These are phyloP conservation scores for Illadopsis cleaveri DNA, from an alignment of 2,113 vertebrate species.

Conservation along the genomic window DNA sequence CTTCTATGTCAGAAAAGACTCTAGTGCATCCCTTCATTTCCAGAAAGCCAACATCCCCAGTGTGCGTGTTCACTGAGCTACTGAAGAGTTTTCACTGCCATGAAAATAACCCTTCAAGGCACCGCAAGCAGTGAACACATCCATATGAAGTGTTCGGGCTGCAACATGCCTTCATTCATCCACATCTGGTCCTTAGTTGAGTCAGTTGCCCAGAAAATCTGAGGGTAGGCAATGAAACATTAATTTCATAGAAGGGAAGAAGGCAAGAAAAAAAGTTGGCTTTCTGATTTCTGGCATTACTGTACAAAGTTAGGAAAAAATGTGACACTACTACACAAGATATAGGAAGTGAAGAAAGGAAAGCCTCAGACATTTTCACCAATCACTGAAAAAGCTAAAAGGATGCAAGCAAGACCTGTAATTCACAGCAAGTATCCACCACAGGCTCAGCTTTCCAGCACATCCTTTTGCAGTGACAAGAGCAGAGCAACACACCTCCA, in stretches of 20 bases:
- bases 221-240: background rate
- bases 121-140: background rate
- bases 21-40: slow-evolving; percentile 33
- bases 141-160: fast-evolving
- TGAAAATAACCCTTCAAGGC: background rate
- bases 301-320: background rate
- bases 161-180: background rate
- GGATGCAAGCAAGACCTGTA: background rate
- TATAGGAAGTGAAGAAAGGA: background rate
- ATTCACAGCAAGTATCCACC: background rate
- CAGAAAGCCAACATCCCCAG: slow-evolving; percentile 28
- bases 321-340: background rate
- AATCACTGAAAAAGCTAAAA: background rate
- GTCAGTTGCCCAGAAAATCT: background rate
- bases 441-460: background rate
- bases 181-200: background rate
- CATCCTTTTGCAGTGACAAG: background rate
- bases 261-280: background rate
- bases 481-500: background rate
- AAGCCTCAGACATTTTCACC: background rate
- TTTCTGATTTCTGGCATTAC: background rate
- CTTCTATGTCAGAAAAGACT: slow-evolving; percentile 44
- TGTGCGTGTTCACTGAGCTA: background rate
- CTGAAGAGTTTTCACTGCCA: background rate
- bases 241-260: background rate